Percentiles rank a stretch among this genome's conserved stretches.
phyloP scores from a whole-genome alignment of 1,140 invertebrate genomes.

The Andricus grossulariae region DNA sequence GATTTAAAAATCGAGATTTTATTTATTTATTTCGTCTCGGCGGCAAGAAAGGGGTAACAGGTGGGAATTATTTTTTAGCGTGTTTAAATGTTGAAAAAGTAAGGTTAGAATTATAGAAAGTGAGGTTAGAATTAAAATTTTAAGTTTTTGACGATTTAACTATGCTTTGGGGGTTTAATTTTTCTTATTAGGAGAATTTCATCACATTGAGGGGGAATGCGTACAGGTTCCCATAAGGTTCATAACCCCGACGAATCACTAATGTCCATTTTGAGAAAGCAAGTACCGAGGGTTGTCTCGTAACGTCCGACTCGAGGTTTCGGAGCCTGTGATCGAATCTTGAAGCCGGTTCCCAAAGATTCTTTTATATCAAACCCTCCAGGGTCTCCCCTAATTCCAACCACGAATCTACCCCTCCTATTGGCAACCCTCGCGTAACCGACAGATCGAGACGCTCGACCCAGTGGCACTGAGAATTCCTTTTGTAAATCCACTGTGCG shows the following conservation, averaged over 20 bases:
- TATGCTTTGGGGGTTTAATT: neutral
- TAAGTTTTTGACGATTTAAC: neutral
- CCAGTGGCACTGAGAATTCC: conserved; percentile 16
- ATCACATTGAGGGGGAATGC: neutral
- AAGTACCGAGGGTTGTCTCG: conserved; percentile 46
- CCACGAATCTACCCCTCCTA: conserved; percentile 59
- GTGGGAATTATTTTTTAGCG: too few relatives aligned
- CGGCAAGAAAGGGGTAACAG: neutral
- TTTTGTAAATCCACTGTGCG: neutral
- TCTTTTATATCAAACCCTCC: conserved; percentile 69
- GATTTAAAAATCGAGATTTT: neutral
- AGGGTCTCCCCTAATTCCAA: conserved; percentile 59
- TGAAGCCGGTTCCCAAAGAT: conserved; percentile 72
- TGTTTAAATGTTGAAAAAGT: neutral
- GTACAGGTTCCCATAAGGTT: conserved; percentile 24
- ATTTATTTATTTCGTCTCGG: neutral
- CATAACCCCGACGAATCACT: conserved; percentile 37
- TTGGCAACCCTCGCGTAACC: conserved; percentile 43
- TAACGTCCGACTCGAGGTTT: conserved; percentile 53
- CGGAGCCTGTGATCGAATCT: conserved; percentile 74
- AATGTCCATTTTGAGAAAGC: conserved; percentile 50
- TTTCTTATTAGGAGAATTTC: neutral
- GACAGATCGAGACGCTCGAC: conserved; percentile 49
- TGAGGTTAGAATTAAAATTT: neutral
- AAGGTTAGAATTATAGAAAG: neutral